A percentile compares a stretch with the other conserved stretches of the same genome.
Conservation (phyloP, 2,888 invertebrate species). For the Cacoxenus indagator region DNA sequence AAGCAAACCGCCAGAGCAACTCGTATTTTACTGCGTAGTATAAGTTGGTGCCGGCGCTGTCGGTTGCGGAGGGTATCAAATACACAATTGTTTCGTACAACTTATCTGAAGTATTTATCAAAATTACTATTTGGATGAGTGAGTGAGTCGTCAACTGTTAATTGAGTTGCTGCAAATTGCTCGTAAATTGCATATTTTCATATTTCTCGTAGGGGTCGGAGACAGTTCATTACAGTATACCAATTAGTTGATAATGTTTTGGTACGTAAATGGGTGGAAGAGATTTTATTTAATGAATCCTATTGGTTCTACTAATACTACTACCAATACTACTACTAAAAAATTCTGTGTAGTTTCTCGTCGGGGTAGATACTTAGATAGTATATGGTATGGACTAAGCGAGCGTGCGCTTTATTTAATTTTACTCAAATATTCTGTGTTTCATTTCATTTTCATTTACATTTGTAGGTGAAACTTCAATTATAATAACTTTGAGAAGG, state of each 20-base stretch:
- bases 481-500: constrained; percentile 48
- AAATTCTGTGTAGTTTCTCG: too few relatives aligned
- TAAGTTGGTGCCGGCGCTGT: too few relatives aligned
- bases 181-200: constrained; percentile 19
- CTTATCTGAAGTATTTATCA: constrained; percentile 61
- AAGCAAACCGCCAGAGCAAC: not conserved
- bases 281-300: not conserved
- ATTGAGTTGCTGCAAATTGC: not conserved
- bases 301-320: too few relatives aligned
- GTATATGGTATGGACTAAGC: not conserved
- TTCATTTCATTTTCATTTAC: constrained; percentile 39
- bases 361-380: too few relatives aligned
- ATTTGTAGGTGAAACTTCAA: constrained; percentile 64
- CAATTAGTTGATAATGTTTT: not conserved
- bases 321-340: too few relatives aligned
- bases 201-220: too few relatives aligned
- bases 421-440: not conserved
- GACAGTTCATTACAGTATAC: constrained; percentile 8
- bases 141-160: not conserved
- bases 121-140: constrained; percentile 37
- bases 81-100: constrained; percentile 9
- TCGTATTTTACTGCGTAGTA: not conserved
- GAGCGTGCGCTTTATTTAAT: constrained; percentile 2
- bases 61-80: not conserved
- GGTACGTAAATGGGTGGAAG: not conserved